Conservation (phyloP, 1,140 invertebrate genomes). For the Atta cephalotes region DNA sequence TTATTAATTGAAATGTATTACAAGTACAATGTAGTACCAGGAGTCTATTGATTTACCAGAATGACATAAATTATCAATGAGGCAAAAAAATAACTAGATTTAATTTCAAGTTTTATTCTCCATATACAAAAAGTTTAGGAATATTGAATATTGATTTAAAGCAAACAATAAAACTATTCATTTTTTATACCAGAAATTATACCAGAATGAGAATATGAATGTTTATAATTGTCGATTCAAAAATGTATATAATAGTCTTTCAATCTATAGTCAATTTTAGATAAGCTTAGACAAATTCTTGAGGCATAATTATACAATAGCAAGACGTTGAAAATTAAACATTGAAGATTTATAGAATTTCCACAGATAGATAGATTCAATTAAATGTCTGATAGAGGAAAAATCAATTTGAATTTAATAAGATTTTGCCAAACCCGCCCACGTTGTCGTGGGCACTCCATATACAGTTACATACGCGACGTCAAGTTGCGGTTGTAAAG, state of each 20-base stretch:
- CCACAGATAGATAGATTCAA: background rate
- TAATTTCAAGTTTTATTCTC: background rate
- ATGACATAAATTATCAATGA: background rate
- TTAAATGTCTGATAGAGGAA: background rate
- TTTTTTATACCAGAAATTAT: background rate
- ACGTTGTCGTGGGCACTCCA: too few relatives aligned
- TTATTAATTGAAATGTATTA: constrained; percentile 20
- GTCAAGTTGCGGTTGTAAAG: background rate
- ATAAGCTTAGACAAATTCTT: background rate
- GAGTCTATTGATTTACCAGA: background rate
- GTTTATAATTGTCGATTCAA: too few relatives aligned
- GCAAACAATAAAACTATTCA: background rate
- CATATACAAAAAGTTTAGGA: background rate
- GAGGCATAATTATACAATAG: background rate
- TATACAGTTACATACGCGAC: background rate
- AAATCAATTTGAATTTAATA: background rate
- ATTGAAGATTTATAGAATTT: background rate
- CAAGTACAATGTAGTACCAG: background rate
- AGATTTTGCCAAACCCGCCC: background rate
- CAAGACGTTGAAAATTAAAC: background rate
- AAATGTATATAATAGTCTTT: background rate
- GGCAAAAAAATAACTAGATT: background rate
- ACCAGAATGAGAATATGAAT: background rate
- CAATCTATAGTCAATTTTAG: background rate
- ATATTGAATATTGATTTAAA: background rate